Evolutionary conservation across 23 tunicate species (phyloP).

Genomic region (Ascidia mentula): DNA sequence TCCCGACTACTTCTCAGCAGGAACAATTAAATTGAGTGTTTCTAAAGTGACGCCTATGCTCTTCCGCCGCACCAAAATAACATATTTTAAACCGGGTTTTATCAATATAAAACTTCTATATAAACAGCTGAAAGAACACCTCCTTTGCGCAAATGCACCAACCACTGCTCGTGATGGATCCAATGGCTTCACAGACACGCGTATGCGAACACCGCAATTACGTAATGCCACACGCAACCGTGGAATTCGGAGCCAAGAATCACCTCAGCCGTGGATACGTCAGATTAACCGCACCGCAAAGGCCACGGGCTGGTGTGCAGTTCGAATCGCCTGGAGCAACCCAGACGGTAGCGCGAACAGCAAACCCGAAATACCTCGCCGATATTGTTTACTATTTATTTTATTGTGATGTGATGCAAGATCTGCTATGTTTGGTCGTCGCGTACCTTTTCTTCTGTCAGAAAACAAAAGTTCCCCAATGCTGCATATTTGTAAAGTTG

Average conservation of each 20-base stretch:
- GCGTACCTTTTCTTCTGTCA: no score
- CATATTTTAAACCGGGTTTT: no score
- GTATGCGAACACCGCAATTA: not conserved
- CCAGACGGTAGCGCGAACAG: not conserved
- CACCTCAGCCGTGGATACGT: not conserved
- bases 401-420: not conserved
- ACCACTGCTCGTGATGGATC: not conserved
- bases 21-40: no score
- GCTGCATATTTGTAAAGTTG: no score
- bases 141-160: no score
- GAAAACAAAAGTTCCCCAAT: no score
- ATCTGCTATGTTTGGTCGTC: not conserved
- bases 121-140: no score
- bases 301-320: not conserved
- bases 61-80: no score
- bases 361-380: not conserved
- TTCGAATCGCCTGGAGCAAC: not conserved
- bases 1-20: no score
- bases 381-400: not conserved
- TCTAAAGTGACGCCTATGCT: no score
- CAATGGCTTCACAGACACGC: not conserved
- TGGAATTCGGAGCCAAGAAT: not conserved
- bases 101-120: no score
- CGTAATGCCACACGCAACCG: not conserved
- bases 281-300: not conserved